Evolutionary conservation across 1,140 invertebrate genomes (phyloP).

Genomic region (Meloidogyne chitwoodi): DNA sequence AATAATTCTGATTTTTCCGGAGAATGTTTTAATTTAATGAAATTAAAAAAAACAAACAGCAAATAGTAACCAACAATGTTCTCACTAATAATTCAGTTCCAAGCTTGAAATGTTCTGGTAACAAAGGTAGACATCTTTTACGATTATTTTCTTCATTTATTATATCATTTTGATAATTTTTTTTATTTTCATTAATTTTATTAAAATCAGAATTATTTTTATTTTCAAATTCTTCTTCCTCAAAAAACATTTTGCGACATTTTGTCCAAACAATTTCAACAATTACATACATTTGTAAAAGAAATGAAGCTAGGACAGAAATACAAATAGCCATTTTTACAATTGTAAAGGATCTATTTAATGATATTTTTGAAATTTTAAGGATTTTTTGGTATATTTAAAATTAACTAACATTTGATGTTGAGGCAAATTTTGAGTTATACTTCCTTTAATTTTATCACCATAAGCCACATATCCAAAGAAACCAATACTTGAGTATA

Average conservation of each 20-base stretch:
- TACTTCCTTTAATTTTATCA: slow-evolving; percentile 54
- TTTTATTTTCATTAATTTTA: slow-evolving; percentile 3
- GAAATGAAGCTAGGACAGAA: slow-evolving; percentile 64
- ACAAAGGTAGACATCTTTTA: slow-evolving; percentile 60
- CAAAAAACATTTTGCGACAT: slow-evolving; percentile 48
- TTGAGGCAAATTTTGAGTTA: slow-evolving; percentile 54
- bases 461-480: slow-evolving; percentile 59
- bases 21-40: too few species aligned
- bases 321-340: slow-evolving; percentile 62
- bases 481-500: slow-evolving; percentile 53
- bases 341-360: slow-evolving; percentile 59
- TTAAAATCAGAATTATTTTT: not conserved
- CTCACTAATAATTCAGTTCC: slow-evolving; percentile 5
- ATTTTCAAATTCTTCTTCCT: not conserved
- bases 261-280: slow-evolving; percentile 79
- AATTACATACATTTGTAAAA: slow-evolving; percentile 85
- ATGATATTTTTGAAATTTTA: not conserved
- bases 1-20: too few species aligned
- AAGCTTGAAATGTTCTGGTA: slow-evolving; percentile 11
- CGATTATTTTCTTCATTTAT: slow-evolving; percentile 44
- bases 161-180: slow-evolving; percentile 23
- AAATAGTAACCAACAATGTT: slow-evolving; percentile 2
- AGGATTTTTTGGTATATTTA: too few species aligned
- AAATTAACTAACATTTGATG: slow-evolving; percentile 11
- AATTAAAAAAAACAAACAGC: slow-evolving; percentile 5